Conservation (phyloP, 2,888 invertebrate species). For the Stenotaenia linearis region DNA sequence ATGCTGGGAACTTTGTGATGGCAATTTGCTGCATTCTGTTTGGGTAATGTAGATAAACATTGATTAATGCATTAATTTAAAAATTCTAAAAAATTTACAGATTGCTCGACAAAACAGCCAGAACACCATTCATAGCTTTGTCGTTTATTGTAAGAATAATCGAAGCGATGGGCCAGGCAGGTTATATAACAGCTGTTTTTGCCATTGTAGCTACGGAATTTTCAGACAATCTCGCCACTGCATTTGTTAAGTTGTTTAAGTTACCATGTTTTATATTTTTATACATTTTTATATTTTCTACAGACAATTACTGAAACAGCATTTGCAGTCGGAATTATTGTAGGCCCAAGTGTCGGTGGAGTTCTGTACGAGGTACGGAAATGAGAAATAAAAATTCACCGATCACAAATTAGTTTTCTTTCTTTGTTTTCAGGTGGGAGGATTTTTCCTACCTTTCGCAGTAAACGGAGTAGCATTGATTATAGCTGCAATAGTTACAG, state of each 20-base stretch:
- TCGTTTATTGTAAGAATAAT: conserved; percentile 73
- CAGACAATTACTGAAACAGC: conserved; percentile 42
- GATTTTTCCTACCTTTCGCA: conserved; percentile 73
- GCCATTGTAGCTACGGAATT: conserved; percentile 83
- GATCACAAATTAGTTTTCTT: background rate
- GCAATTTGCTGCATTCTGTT: conserved; percentile 76
- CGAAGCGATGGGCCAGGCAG: conserved; percentile 80
- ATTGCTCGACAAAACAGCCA: conserved; percentile 42
- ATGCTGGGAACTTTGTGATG: conserved; percentile 73
- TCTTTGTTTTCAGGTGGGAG: conserved; percentile 55
- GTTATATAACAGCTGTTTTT: conserved; percentile 77
- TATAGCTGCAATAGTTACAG: conserved; percentile 67
- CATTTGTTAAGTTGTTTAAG: conserved; percentile 61
- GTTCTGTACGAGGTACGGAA: conserved; percentile 61
- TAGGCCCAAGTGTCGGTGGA: conserved; percentile 85
- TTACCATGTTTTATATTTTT: background rate
- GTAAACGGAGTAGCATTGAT: conserved; percentile 70
- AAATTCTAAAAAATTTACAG: background rate
- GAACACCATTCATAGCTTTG: conserved; percentile 65
- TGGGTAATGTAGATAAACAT: conserved; percentile 55
- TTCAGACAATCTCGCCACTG: conserved; percentile 74
- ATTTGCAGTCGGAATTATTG: conserved; percentile 78
- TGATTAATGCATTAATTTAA: background rate
- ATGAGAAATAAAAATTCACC: background rate
- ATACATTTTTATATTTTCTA: background rate